phyloP scores from a whole-genome alignment of 2,888 invertebrate genomes.

The Panzeria rudis region DNA sequence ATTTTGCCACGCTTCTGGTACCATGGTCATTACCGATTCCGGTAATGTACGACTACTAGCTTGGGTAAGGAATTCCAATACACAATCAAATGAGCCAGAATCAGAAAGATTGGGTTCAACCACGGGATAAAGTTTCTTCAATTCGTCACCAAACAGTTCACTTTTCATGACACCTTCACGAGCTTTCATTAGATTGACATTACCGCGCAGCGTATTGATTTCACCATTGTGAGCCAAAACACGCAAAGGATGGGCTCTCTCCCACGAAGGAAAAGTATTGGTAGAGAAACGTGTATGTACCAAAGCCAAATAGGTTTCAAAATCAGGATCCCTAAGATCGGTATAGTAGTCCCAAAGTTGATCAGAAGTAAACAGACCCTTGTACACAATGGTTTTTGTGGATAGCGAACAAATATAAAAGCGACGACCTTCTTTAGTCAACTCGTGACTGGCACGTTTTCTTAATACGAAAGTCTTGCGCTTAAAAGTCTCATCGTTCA shows the following conservation, averaged over 20 bases:
- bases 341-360: constrained; percentile 92
- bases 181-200: constrained; percentile 99
- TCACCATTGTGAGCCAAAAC: constrained; percentile 98
- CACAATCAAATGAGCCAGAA: constrained; percentile 98
- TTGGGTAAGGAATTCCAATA: constrained; percentile 97
- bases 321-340: constrained; percentile 89
- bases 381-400: constrained; percentile 95
- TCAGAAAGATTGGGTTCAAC: constrained; percentile 99
- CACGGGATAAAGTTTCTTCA: constrained; percentile 96
- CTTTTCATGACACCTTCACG: constrained; percentile 99
- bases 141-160: constrained; percentile 88
- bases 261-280: constrained; percentile 99
- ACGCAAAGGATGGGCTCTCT: constrained; percentile 98
- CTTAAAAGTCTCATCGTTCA: constrained; percentile 82
- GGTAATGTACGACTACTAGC: constrained; percentile 96
- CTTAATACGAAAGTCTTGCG: constrained; percentile 94
- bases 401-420: constrained; percentile 99
- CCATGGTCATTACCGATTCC: constrained; percentile 99
- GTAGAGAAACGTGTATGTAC: constrained; percentile 99
- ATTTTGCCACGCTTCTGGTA: constrained; percentile 99
- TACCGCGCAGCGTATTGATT: constrained; percentile 99
- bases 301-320: constrained; percentile 96
- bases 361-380: constrained; percentile 97
- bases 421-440: constrained; percentile 92
- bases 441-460: constrained; percentile 95